Evolutionary conservation across 1,140 invertebrate species (phyloP), one percentile per base, ranked within the genome.

Genomic region (fruit fly (Drosophila melanogaster)): DNA sequence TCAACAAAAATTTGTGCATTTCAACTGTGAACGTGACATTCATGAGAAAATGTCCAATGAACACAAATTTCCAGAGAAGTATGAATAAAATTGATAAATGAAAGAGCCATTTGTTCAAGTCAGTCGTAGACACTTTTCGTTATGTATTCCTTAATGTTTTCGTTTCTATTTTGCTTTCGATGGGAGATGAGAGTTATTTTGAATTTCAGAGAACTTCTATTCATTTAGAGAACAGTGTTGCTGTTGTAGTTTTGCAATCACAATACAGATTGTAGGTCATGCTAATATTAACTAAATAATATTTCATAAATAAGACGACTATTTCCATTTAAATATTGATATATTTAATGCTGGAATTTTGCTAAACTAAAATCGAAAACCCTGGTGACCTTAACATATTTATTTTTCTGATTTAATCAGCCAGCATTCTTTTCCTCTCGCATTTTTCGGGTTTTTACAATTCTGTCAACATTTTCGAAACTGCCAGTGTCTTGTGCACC

Each of bases 1-100:
- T 70, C 50, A 49, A 49, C 64, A 70, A 38, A 35, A 66, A 66
- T 69, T 71, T 47, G 46, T 70, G 51, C 46, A 35, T 57, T 71
- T 71, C 67, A 70, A 70, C 53, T 44, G 30, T 35, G 67, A 40
- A 87, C 83, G 84, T 87, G 84, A 87, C 79, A 79, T 83, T 87
- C 76, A 65, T 62, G 38, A 54, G 44, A 79, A 76, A 56, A 62
- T 53, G 58, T 47, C 40, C 40, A 19, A 41, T 41, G 49, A 66
- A 46, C 55, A 55, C 65, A 74, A 69, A 53, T 62, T 57, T 58
- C 22, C 35, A 60, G 15, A 64, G 50, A 70, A 75, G 54, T 62
- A 53, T 58, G 41, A 38, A 49, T 35, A 77, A 66, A 60, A 75
- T 58, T 59, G 57, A 70, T 85, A 66, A 76, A 77, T 62, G 77